These are phyloP conservation scores for Spinus olivaceus DNA, from an alignment of 2,797 vertebrate species.

Conservation along the genomic window DNA sequence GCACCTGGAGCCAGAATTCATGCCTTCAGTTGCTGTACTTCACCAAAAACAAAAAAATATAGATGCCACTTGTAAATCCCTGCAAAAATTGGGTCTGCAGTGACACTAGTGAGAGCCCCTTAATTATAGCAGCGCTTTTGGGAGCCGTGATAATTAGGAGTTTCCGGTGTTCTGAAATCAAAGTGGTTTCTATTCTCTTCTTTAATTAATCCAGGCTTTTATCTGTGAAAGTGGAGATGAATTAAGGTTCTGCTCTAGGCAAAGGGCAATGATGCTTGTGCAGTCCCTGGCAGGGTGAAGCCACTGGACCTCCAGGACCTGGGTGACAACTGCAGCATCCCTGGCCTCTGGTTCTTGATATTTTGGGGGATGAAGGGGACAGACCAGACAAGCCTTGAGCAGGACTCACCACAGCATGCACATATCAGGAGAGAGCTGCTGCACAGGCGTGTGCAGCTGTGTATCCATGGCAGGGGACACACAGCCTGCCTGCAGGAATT, in stretches of 20 bases:
- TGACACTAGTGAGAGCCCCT: not conserved
- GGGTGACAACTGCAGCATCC: not conserved
- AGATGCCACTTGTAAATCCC: not conserved
- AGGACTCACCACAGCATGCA: not conserved
- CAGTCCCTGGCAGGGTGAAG: not conserved
- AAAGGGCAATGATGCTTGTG: not conserved
- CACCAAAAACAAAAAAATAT: not conserved
- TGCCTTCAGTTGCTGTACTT: not conserved
- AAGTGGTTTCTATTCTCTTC: slow-evolving; percentile 52
- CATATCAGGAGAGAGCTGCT: not conserved
- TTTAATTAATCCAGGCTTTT: slow-evolving; percentile 65
- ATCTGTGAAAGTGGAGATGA: slow-evolving; percentile 39
- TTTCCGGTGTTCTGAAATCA: slow-evolving; percentile 59
- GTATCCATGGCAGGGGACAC: not conserved
- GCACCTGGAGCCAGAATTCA: slow-evolving; percentile 15
- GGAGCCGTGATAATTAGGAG: slow-evolving; percentile 50
- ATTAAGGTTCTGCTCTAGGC: slow-evolving; percentile 32
- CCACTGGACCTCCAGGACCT: not conserved
- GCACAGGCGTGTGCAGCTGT: fast-evolving
- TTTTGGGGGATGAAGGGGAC: not conserved
- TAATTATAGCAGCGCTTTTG: slow-evolving; percentile 33
- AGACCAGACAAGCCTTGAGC: fast-evolving
- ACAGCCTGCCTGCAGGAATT: not conserved
- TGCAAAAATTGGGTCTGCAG: slow-evolving; percentile 19
- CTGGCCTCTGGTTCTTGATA: fast-evolving